Conservation (phyloP, 2,888 invertebrate genomes). For the Alentia gelatinosa region DNA sequence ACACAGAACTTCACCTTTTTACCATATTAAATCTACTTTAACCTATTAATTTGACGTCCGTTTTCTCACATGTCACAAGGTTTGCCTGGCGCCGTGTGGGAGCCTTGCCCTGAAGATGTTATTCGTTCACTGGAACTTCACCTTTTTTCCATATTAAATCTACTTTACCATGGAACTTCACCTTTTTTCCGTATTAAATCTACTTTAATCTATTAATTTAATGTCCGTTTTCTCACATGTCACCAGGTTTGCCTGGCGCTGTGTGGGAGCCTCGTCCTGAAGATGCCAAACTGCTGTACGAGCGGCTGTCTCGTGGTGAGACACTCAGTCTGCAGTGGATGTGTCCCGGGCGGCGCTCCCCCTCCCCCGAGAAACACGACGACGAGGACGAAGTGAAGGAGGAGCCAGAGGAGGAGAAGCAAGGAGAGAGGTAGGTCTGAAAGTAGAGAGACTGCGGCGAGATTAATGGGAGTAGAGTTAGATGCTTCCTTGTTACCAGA, state of each 20-base stretch:
- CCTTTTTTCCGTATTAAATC: not conserved
- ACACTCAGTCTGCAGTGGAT: conserved; percentile 89
- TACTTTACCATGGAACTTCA: no score
- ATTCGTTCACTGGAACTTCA: no score
- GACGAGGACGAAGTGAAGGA: conserved; percentile 71
- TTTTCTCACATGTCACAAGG: not conserved
- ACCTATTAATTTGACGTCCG: no score
- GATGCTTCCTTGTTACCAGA: no score
- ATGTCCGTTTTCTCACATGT: no score
- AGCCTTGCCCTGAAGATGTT: no score
- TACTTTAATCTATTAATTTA: no score
- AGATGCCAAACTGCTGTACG: conserved; percentile 87
- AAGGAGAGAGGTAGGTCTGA: conserved; percentile 69
- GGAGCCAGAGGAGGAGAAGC: conserved; percentile 76
- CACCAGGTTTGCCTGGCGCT: not conserved
- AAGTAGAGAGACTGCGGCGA: no score
- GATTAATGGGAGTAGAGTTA: no score
- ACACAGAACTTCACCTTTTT: not conserved
- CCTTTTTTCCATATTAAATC: no score
- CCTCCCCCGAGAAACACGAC: conserved; percentile 85
- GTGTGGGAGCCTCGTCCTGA: conserved; percentile 84
- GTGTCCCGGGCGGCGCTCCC: conserved; percentile 89
- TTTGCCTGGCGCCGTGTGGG: no score
- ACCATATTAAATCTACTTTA: no score
- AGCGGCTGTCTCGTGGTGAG: conserved; percentile 84